Percentiles rank a stretch among this genome's conserved stretches.
Conservation (phyloP, 2,797 vertebrate genomes). For the Pogonophryne albipinna region DNA sequence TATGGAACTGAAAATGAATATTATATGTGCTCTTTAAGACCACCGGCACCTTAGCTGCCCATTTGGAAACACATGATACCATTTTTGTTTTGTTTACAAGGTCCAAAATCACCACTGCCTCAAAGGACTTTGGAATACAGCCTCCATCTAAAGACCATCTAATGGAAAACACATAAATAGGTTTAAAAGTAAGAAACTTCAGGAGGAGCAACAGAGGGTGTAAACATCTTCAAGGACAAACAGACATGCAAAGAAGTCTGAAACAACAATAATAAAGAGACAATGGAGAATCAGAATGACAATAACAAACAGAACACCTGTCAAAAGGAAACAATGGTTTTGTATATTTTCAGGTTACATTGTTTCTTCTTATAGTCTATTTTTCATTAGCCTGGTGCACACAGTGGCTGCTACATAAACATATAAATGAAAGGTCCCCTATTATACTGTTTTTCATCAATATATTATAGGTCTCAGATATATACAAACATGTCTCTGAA, state of each 20-base stretch:
- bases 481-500: too few relatives aligned
- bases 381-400: constrained; percentile 14
- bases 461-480: too few relatives aligned
- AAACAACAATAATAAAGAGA: background rate
- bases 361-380: constrained; percentile 2
- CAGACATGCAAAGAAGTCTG: background rate
- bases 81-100: background rate
- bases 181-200: too few relatives aligned
- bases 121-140: background rate
- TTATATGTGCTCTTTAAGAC: too few relatives aligned
- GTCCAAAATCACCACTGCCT: background rate
- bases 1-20: too few relatives aligned
- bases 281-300: background rate
- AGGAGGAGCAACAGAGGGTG: background rate
- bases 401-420: constrained; percentile 2
- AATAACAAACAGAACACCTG: background rate
- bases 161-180: background rate
- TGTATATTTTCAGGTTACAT: constrained; percentile 24
- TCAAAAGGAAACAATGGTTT: constrained; percentile 19
- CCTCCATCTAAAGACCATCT: background rate
- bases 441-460: too few relatives aligned
- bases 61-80: too few relatives aligned
- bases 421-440: too few relatives aligned
- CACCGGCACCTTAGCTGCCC: fast-evolving
- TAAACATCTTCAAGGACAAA: background rate